Evolutionary conservation across 2,888 invertebrate species (phyloP).

Genomic region (Oscheius sp.): DNA sequence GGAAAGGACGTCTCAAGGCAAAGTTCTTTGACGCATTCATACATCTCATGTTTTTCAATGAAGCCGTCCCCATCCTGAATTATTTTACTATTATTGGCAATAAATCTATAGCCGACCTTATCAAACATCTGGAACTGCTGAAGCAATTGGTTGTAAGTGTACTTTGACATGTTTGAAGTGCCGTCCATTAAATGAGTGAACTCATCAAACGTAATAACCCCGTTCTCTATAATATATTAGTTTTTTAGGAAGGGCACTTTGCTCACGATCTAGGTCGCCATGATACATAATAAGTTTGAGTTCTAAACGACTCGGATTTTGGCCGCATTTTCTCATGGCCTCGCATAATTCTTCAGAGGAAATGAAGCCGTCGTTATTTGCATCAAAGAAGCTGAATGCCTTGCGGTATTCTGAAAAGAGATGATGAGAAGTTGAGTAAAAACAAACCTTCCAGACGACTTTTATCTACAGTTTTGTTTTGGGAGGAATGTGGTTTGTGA

Average conservation of each 20-base stretch:
- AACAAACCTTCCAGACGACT: constrained; percentile 5
- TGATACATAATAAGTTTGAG: constrained; percentile 65
- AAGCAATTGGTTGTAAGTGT: constrained; percentile 57
- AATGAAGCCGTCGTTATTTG: constrained; percentile 67
- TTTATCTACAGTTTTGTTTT: constrained; percentile 9
- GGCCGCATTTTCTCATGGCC: constrained; percentile 68
- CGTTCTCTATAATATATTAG: constrained; percentile 59
- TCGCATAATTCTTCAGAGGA: constrained; percentile 62
- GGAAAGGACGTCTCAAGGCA: constrained; percentile 62
- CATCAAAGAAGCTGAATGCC: constrained; percentile 68
- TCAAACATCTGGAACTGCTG: constrained; percentile 68
- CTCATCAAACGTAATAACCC: constrained; percentile 68
- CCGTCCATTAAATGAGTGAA: constrained; percentile 64
- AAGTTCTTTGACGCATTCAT: constrained; percentile 61
- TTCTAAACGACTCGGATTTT: constrained; percentile 64
- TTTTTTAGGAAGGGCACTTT: background rate
- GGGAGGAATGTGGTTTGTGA: constrained; percentile 10
- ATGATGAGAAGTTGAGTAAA: too few relatives aligned
- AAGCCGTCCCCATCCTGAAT: constrained; percentile 68
- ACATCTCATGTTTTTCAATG: constrained; percentile 68
- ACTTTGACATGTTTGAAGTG: constrained; percentile 43
- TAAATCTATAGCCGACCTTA: constrained; percentile 46
- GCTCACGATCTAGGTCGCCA: constrained; percentile 66
- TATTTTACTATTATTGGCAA: background rate
- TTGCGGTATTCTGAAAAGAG: constrained; percentile 63